These are phyloP conservation scores for Chrysomallon squamiferum DNA, from an alignment of 1,140 invertebrate species.

Conservation along the genomic window DNA sequence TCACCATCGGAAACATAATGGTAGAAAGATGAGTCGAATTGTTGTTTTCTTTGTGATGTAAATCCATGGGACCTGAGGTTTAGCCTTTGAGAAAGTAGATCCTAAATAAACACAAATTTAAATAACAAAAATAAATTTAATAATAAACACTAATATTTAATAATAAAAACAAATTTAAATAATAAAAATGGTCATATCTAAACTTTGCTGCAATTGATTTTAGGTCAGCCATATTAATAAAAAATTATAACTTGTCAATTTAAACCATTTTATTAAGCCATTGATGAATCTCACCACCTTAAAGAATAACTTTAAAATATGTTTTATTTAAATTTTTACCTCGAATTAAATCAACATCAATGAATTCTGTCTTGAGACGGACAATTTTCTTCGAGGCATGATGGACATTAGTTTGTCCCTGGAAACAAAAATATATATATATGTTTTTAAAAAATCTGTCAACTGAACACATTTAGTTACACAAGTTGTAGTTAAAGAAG, in stretches of 20 bases:
- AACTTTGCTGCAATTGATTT: background rate
- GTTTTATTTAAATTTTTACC: too few relatives aligned
- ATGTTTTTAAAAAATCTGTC: background rate
- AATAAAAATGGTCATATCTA: background rate
- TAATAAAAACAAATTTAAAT: background rate
- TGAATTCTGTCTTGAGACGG: slow-evolving; percentile 88
- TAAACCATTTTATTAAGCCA: background rate
- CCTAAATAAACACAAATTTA: slow-evolving; percentile 68
- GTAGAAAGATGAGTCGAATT: slow-evolving; percentile 80
- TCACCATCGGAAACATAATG: slow-evolving; percentile 78
- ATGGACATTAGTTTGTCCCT: slow-evolving; percentile 72
- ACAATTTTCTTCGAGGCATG: slow-evolving; percentile 86
- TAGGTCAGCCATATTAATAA: too few relatives aligned
- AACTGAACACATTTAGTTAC: background rate
- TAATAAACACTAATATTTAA: background rate
- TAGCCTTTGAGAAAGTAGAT: slow-evolving; percentile 91
- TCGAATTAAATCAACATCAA: slow-evolving; percentile 94
- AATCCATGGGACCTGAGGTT: slow-evolving; percentile 85
- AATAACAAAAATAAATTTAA: background rate
- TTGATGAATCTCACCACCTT: background rate
- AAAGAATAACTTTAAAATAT: too few relatives aligned
- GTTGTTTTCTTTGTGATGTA: slow-evolving; percentile 82
- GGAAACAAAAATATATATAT: slow-evolving; percentile 35
- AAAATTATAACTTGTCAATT: background rate
- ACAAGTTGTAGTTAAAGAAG: background rate